Base-by-base conservation (phyloP, 2,888 invertebrate genomes). In the Drosophila histrio region DNA sequence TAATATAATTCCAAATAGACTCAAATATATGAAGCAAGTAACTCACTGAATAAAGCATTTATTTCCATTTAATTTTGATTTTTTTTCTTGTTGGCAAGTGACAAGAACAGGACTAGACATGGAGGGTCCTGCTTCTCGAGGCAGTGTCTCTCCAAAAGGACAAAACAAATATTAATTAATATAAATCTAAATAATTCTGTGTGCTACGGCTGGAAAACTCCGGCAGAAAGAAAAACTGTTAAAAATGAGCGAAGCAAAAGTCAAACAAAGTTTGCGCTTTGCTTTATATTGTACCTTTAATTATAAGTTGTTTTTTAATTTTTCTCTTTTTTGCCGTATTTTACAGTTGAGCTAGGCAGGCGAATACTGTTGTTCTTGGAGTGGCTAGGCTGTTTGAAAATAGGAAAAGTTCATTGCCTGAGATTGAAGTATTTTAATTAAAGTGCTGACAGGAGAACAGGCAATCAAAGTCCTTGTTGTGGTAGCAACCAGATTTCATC, bases 141-240 rank as follows among this genome's bases (percentile, higher is more conserved):
- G 11, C 34, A n/a, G 1, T 32, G 39, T 11, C 62, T 41, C 30
- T 59, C 41, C 13, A 39, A 62, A 63, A 47, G 62, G 57, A 65
- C 72, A 61, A 73, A 77, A 64, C 69, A 87, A 84, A 84, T 75
- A 84, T 79, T 83, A 86, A 83, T 83, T 83, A 83, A 79, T 77
- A 77, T 65, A 79, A 84, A 77, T 85, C 66, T 44, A 64, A 71
- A 84, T 84, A 69, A 66, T 58, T 57, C 54, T 38, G 32, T 54
- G 34, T 13, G 46, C 50, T 43, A 54, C 39, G 34, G 46, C 26
- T 52, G 17, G 22, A 26, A 30, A 52, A 24, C 15, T 15, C 56
- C 1, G 39, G 17, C 15, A 41, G 52, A 24, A 52, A 53, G 39
- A 56, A 62, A 50, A 62, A 59, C 52, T 60, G 56, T 38, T 47